These are phyloP conservation scores for Cyphomyrus discorhynchus DNA, from an alignment of 2,113 vertebrate genomes.

Conservation along the genomic window DNA sequence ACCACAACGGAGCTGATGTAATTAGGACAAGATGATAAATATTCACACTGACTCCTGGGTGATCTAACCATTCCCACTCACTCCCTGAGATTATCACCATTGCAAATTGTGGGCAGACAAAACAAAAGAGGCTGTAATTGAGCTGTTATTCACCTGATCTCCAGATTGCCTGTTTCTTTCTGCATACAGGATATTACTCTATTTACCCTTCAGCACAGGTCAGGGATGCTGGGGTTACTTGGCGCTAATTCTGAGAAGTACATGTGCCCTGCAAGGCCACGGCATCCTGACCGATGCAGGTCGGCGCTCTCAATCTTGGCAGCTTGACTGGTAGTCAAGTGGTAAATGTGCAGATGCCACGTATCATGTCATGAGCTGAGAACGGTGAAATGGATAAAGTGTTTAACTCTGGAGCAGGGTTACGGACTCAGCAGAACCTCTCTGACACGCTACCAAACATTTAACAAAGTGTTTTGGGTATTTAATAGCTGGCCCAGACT, in stretches of 20 bases:
- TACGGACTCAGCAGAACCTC: background rate
- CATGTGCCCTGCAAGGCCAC: background rate
- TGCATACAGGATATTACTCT: background rate
- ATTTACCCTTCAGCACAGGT: background rate
- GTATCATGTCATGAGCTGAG: background rate
- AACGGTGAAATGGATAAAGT: background rate
- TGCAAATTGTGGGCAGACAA: slow-evolving; percentile 47
- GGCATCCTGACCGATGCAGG: background rate
- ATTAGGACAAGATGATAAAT: slow-evolving; percentile 51
- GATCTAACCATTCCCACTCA: slow-evolving; percentile 19
- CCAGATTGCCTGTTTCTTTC: slow-evolving; percentile 19
- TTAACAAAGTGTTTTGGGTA: background rate
- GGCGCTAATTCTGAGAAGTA: background rate
- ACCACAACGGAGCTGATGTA: slow-evolving; percentile 29
- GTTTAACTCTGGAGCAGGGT: background rate
- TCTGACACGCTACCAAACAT: background rate
- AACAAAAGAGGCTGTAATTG: slow-evolving; percentile 31
- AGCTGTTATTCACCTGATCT: background rate
- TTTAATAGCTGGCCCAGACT: background rate
- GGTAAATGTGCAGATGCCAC: background rate
- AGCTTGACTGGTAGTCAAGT: background rate
- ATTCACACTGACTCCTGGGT: slow-evolving; percentile 48
- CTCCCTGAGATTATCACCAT: slow-evolving; percentile 46
- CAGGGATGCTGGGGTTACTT: background rate
- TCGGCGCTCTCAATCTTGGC: background rate